These are phyloP conservation scores for Cyphomyrus discorhynchus DNA, from an alignment of 2,113 vertebrate genomes.

Conservation along the genomic window DNA sequence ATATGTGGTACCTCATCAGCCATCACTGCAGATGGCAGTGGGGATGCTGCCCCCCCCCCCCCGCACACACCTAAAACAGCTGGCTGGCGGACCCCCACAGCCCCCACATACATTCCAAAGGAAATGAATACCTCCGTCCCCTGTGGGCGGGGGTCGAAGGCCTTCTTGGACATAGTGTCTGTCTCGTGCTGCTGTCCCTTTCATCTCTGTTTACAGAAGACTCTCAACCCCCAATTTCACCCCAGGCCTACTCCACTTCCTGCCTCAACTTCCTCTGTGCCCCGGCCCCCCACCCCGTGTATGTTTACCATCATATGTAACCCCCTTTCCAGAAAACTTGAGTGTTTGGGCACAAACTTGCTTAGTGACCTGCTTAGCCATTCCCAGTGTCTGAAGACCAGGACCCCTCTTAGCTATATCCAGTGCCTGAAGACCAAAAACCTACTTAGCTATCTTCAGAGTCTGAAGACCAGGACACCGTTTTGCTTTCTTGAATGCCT, in stretches of 20 bases:
- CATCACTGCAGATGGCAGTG: conserved; percentile 7
- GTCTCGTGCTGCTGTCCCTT: conserved; percentile 48
- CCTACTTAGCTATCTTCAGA: neutral
- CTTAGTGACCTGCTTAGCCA: neutral
- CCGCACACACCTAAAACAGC: conserved; percentile 42
- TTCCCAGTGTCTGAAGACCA: neutral
- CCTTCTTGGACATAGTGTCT: conserved; percentile 47
- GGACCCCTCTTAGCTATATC: neutral
- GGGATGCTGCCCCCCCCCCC: conserved; percentile 35
- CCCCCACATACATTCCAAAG: conserved; percentile 60
- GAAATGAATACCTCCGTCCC: conserved; percentile 57
- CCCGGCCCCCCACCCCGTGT: neutral
- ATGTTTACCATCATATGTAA: conserved; percentile 26
- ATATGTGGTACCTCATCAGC: neutral
- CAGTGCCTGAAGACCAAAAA: neutral
- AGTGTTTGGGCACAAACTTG: neutral
- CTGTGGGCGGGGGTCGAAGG: conserved; percentile 48
- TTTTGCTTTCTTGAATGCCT: neutral
- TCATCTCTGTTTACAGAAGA: conserved; percentile 57
- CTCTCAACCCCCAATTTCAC: conserved; percentile 21
- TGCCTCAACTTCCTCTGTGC: conserved; percentile 35
- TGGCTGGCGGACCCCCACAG: conserved; percentile 39
- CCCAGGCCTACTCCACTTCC: conserved; percentile 43
- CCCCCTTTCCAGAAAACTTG: conserved; percentile 28
- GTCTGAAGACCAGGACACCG: neutral